phyloP scores from a whole-genome alignment of 2,888 invertebrate species.

The Eugnorisma glareosa region DNA sequence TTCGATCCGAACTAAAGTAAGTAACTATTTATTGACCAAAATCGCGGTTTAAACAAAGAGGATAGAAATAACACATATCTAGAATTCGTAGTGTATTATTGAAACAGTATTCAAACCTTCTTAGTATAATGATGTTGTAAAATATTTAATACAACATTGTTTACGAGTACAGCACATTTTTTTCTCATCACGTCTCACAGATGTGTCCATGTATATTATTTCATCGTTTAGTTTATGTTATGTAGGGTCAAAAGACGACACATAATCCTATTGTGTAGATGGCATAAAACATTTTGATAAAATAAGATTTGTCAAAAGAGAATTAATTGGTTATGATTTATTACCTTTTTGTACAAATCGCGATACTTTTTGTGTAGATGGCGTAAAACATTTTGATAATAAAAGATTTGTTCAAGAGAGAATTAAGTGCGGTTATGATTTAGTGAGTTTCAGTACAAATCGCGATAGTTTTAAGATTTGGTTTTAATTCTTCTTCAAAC shows the following conservation, averaged over 20 bases:
- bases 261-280: conserved; percentile 30
- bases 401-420: conserved; percentile 4
- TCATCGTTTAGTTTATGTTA: conserved; percentile 52
- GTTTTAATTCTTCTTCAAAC: no score
- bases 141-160: conserved; percentile 54
- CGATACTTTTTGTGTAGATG: background rate
- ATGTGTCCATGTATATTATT: conserved; percentile 57
- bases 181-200: conserved; percentile 50
- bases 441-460: conserved; percentile 3
- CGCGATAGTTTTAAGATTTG: background rate
- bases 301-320: conserved; percentile 1
- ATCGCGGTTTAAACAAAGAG: background rate
- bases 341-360: background rate
- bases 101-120: background rate
- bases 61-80: background rate
- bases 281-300: conserved; percentile 10
- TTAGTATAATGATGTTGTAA: conserved; percentile 28
- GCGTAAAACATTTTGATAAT: conserved; percentile 10
- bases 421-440: background rate
- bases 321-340: background rate
- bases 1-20: background rate
- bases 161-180: conserved; percentile 50
- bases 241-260: conserved; percentile 29
- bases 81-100: background rate
- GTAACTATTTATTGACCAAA: background rate